Evolutionary conservation across 2,113 vertebrate genomes (phyloP).

Genomic region (Sorex araneus): DNA sequence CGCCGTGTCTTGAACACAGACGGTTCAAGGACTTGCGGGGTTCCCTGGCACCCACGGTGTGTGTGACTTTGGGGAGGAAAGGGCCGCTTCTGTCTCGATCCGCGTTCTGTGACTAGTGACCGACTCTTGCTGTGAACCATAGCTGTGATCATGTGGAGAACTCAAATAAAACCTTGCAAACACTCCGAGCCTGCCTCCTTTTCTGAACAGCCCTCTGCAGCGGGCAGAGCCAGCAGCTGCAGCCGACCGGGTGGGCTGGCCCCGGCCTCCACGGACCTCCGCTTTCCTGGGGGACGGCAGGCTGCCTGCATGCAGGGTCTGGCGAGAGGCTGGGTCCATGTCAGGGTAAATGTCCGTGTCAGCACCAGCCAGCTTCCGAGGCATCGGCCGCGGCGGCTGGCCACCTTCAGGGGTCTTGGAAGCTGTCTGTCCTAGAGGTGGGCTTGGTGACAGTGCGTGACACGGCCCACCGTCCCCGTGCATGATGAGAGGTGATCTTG

Average conservation of each 20-base stretch:
- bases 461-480: background rate
- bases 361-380: too few relatives aligned
- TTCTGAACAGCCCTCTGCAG: constrained; percentile 74
- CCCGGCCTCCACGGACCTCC: background rate
- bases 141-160: constrained; percentile 97
- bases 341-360: too few relatives aligned
- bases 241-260: background rate
- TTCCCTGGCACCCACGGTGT: constrained; percentile 88
- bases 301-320: background rate
- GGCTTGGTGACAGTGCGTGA: too few relatives aligned
- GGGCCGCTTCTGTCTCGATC: constrained; percentile 93
- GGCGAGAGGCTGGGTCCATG: too few relatives aligned
- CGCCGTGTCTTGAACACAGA: constrained; percentile 89
- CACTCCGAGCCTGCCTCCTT: constrained; percentile 78
- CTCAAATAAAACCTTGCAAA: constrained; percentile 95
- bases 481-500: background rate
- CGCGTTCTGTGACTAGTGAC: constrained; percentile 95
- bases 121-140: constrained; percentile 94
- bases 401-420: too few relatives aligned
- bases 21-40: constrained; percentile 88
- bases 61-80: constrained; percentile 90
- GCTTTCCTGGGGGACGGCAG: background rate
- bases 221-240: background rate
- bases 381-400: too few relatives aligned
- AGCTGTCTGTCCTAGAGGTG: too few relatives aligned